These are phyloP conservation scores for Phaetusa simplex DNA, from an alignment of 2,113 vertebrate genomes.

Conservation along the genomic window DNA sequence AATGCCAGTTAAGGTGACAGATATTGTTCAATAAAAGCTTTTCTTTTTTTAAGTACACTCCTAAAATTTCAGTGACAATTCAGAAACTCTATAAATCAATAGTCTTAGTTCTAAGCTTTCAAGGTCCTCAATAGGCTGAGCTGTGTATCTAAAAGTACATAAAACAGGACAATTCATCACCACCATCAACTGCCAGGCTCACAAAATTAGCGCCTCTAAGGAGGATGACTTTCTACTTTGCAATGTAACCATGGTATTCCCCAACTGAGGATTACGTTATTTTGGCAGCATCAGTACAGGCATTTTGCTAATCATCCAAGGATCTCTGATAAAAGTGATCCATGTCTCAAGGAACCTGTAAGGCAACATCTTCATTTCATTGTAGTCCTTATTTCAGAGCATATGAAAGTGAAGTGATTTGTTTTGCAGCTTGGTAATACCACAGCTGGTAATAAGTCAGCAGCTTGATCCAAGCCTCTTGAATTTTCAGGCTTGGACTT, in stretches of 20 bases:
- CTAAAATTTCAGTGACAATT: neutral
- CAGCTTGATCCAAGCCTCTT: neutral
- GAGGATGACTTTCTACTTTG: neutral
- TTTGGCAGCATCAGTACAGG: neutral
- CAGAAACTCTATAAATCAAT: neutral
- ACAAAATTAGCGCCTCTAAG: neutral
- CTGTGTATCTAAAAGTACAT: neutral
- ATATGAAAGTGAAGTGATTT: neutral
- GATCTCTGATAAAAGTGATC: neutral
- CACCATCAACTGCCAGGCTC: neutral
- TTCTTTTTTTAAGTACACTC: neutral
- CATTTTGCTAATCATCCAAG: neutral
- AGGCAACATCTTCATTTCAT: neutral
- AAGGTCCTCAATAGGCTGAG: neutral
- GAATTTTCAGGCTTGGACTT: constrained; percentile 39
- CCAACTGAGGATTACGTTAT: neutral
- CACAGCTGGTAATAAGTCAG: constrained; percentile 22
- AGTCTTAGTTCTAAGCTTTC: neutral
- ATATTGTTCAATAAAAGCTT: neutral
- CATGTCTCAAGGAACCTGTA: neutral
- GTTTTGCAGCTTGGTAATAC: neutral
- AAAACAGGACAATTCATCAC: neutral
- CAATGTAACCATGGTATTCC: neutral
- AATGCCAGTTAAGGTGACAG: neutral
- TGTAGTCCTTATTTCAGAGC: neutral